Percentiles rank a stretch among this genome's conserved stretches.
Evolutionary conservation across 2,888 invertebrate species (phyloP).

Genomic region (Chymomyza fuscimana): DNA sequence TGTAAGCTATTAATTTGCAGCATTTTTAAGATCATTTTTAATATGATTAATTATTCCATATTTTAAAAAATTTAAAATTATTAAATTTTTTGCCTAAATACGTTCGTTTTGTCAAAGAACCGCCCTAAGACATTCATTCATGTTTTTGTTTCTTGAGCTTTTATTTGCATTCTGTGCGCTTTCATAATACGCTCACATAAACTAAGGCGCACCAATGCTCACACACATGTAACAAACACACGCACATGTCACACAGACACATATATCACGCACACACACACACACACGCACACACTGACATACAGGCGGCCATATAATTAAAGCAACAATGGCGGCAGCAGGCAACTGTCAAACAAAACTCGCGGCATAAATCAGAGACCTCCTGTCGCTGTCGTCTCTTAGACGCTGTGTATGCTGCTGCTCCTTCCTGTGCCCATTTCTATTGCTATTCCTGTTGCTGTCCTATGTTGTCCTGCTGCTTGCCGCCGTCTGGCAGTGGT

Average conservation of each 20-base stretch:
- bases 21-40: too few species aligned
- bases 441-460: neutral
- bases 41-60: too few species aligned
- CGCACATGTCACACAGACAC: constrained; percentile 4
- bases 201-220: constrained; percentile 17
- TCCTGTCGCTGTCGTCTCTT: neutral
- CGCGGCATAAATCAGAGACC: constrained; percentile 60
- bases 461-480: neutral
- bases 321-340: constrained; percentile 43
- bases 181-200: constrained; percentile 39
- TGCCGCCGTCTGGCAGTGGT: neutral
- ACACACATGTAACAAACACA: constrained; percentile 5
- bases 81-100: too few species aligned
- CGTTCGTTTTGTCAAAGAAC: too few species aligned
- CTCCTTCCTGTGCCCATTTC: neutral
- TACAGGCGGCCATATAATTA: constrained; percentile 52
- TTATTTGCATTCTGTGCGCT: constrained; percentile 24
- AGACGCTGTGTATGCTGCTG: neutral
- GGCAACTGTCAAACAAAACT: constrained; percentile 31
- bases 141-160: constrained; percentile 6
- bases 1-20: too few species aligned
- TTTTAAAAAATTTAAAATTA: too few species aligned
- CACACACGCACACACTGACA: constrained; percentile 1
- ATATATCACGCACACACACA: neutral
- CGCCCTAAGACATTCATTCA: constrained; percentile 5